Evolutionary conservation across 2,888 invertebrate genomes (phyloP).

Genomic region (Clostera curtula): DNA sequence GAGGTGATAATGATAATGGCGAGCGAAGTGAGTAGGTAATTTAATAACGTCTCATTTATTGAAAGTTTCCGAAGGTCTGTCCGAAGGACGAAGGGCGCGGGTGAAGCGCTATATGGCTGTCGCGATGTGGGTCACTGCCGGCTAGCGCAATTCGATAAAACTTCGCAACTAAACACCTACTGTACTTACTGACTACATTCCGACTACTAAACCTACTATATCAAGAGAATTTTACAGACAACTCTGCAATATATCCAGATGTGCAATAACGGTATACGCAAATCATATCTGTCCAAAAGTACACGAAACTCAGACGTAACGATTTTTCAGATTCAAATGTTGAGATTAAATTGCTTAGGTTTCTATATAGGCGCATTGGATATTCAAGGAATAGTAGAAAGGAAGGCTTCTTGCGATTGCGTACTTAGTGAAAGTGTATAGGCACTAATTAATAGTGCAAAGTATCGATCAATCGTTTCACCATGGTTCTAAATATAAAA

Average conservation of each 20-base stretch:
- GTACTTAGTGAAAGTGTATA: slow-evolving; percentile 47
- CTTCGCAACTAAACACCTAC: slow-evolving; percentile 43
- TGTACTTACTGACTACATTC: slow-evolving; percentile 28
- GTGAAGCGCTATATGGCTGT: slow-evolving; percentile 47
- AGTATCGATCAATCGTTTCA: slow-evolving; percentile 73
- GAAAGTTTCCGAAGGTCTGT: slow-evolving; percentile 31
- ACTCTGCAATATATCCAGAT: too few relatives aligned
- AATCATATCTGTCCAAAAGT: too few relatives aligned
- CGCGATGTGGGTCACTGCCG: slow-evolving; percentile 68
- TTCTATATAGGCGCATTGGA: too few relatives aligned
- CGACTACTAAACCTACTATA: too few relatives aligned
- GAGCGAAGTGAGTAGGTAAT: slow-evolving; percentile 1
- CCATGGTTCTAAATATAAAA: slow-evolving; percentile 74
- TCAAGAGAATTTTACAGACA: too few relatives aligned
- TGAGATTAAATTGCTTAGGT: too few relatives aligned
- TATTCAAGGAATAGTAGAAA: too few relatives aligned
- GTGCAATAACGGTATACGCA: too few relatives aligned
- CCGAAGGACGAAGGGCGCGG: slow-evolving; percentile 51
- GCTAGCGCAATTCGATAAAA: slow-evolving; percentile 69
- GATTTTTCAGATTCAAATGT: too few relatives aligned
- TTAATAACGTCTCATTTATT: slow-evolving; percentile 12
- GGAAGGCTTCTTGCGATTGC: slow-evolving; percentile 10
- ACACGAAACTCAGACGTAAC: too few relatives aligned
- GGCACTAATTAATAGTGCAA: slow-evolving; percentile 66
- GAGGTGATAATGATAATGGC: not conserved